Evolutionary conservation across 2,113 vertebrate species (phyloP), one percentile per base, ranked within the genome.

Genomic region (Mola mola): DNA sequence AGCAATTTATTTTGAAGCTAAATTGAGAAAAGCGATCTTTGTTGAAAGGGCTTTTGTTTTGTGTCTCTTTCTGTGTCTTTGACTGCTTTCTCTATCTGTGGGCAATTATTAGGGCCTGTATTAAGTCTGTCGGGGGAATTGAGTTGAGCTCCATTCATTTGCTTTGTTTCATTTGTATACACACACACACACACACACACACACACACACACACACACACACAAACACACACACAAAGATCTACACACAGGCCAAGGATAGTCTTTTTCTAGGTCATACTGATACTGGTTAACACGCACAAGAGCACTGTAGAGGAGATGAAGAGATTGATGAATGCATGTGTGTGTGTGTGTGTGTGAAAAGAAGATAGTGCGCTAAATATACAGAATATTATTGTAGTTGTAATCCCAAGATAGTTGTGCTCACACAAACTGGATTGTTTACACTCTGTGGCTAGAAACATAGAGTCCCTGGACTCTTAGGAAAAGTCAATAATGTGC

Each of bases 111-210:
- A 88, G 75, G 72, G 71, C 70, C 81, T 84, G 72, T 74, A 87
- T 90, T 87, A 91, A 88, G 79, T 80, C 78, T 68, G 82, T 87
- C 86, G 86, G 75, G 86, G 80, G 89, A 89, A 91, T 91, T 88
- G 81, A 91, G 90, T 88, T 83, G 82, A 86, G 86, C 84, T 79
- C 81, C 74, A 83, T 92, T 90, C 87, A 87, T 90, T 84, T 83
- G 81, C 84, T 86, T 82, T 84, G 66, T 88, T 80, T 87, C 72
- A 76, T 81, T 82, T 78, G 53, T 80, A 62, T 28, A 81, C 69
- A 70, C 34, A 63, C 63, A 76, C 53, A 64, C 57, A 62, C 33
- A 55, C 42, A 53, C 24, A 38, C 67, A 48, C 50, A 62, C 53
- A 66, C 31, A 16, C 12, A 33, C 16, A 41, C 47, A 37, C 24